These are phyloP conservation scores for Coleophora deauratella DNA, from an alignment of 2,888 invertebrate genomes.

Conservation along the genomic window DNA sequence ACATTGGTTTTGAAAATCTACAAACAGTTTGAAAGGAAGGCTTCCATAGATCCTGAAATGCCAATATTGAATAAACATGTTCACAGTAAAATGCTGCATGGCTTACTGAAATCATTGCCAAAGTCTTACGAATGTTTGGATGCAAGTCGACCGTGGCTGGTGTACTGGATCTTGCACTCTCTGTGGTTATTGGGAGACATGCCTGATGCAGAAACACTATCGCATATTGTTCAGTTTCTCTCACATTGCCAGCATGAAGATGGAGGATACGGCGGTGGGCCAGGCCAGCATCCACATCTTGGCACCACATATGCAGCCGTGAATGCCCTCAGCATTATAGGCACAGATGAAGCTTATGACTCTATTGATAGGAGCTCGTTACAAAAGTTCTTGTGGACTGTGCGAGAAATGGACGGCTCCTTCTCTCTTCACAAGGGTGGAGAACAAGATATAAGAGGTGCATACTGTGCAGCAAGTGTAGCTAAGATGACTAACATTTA, in stretches of 20 bases:
- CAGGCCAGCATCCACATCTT: conserved; percentile 92
- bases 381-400: conserved; percentile 83
- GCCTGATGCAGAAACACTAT: conserved; percentile 55
- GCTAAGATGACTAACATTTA: conserved; percentile 89
- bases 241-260: conserved; percentile 81
- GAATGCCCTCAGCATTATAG: conserved; percentile 92
- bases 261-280: conserved; percentile 97
- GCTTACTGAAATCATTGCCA: conserved; percentile 79
- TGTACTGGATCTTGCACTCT: conserved; percentile 97
- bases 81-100: conserved; percentile 79
- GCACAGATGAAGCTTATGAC: conserved; percentile 88
- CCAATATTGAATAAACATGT: conserved; percentile 76
- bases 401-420: conserved; percentile 89
- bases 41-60: conserved; percentile 64
- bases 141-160: conserved; percentile 96
- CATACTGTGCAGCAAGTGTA: conserved; percentile 96
- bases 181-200: conserved; percentile 78
- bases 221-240: conserved; percentile 51
- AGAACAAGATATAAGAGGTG: conserved; percentile 94
- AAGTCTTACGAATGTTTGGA: conserved; percentile 88
- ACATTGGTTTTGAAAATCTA: conserved; percentile 45
- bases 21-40: conserved; percentile 55
- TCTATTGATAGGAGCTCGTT: conserved; percentile 88
- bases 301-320: conserved; percentile 99
- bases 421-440: conserved; percentile 94